Percentiles rank a stretch among this genome's conserved stretches.
These are phyloP conservation scores for Spermophilus dauricus DNA, from an alignment of 2,113 vertebrate genomes.

Conservation along the genomic window DNA sequence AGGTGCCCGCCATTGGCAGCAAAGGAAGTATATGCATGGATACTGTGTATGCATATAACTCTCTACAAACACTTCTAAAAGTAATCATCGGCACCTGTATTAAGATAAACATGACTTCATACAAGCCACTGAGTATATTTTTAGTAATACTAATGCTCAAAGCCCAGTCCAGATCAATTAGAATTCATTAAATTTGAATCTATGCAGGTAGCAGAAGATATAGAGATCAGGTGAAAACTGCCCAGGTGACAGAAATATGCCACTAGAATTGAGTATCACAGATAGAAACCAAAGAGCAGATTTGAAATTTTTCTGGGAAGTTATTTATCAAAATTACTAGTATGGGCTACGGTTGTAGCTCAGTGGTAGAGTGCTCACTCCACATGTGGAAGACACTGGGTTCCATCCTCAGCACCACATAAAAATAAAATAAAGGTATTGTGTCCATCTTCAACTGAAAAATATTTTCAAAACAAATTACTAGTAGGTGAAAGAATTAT, in stretches of 20 bases:
- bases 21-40: neutral
- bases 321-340: conserved; percentile 4
- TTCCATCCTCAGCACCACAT: too few species aligned
- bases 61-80: neutral
- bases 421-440: too few species aligned
- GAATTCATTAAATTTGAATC: neutral
- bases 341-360: neutral
- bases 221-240: neutral
- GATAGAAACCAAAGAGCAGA: neutral
- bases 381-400: too few species aligned
- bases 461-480: neutral
- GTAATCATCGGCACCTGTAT: neutral
- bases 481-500: neutral
- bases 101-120: neutral
- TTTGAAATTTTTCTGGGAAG: neutral
- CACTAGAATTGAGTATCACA: neutral
- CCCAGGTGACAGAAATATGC: neutral
- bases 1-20: neutral
- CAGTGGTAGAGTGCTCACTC: too few species aligned
- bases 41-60: neutral
- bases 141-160: neutral
- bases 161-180: neutral
- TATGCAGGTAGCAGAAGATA: neutral
- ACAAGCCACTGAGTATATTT: neutral
- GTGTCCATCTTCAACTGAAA: too few species aligned